Percentiles rank a stretch among this genome's conserved stretches.
Evolutionary conservation across 2,888 invertebrate genomes (phyloP).

Genomic region (Spisula solida): DNA sequence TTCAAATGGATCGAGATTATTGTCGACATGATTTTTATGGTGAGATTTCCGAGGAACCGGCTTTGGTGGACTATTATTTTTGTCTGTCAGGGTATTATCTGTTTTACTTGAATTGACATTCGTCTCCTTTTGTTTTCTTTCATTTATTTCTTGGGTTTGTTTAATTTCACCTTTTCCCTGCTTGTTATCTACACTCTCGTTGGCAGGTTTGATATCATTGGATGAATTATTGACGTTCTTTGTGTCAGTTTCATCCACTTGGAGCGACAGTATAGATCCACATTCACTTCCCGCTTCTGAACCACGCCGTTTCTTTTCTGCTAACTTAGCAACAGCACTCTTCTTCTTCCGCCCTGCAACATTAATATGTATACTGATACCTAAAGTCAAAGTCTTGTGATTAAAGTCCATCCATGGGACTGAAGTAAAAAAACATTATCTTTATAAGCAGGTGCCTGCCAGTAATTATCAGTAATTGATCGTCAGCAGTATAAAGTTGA

Average conservation of each 20-base stretch:
- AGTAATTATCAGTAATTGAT: no score
- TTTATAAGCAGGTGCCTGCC: no score
- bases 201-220: neutral
- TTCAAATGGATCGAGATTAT: constrained; percentile 52
- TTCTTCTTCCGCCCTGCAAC: constrained; percentile 76
- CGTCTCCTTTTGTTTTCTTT: neutral
- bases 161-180: constrained; percentile 4
- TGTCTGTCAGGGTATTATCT: neutral
- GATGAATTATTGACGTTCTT: constrained; percentile 33
- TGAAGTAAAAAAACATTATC: no score
- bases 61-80: constrained; percentile 52
- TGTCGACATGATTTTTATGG: constrained; percentile 40
- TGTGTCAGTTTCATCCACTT: constrained; percentile 40
- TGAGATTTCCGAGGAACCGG: constrained; percentile 63
- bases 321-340: constrained; percentile 81
- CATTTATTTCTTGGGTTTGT: neutral
- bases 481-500: no score
- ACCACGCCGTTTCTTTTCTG: constrained; percentile 76
- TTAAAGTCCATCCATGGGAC: no score
- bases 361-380: neutral
- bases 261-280: constrained; percentile 77
- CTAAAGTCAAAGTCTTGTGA: neutral
- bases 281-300: constrained; percentile 79
- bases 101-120: neutral
- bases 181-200: neutral